phyloP scores from a whole-genome alignment of 2,797 vertebrate genomes.

The Jordanella pulchra region DNA sequence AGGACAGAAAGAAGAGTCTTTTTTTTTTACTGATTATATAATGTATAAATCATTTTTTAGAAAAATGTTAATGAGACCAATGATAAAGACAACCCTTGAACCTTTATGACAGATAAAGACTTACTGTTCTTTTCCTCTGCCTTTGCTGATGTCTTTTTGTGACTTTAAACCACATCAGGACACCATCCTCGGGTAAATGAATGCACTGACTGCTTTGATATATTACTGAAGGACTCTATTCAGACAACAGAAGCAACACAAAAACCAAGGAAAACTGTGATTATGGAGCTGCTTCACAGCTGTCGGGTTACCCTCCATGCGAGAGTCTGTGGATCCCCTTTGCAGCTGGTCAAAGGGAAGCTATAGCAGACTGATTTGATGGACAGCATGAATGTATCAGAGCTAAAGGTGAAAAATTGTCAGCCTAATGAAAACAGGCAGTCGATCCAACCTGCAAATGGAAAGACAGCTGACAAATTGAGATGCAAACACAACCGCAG shows the following conservation, averaged over 20 bases:
- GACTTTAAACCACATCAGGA: not conserved
- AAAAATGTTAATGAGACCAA: no score
- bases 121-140: not conserved
- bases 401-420: not conserved
- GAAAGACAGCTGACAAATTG: not conserved
- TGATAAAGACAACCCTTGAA: no score
- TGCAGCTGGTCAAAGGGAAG: not conserved
- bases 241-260: not conserved
- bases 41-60: no score
- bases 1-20: no score
- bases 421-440: no score
- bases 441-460: not conserved
- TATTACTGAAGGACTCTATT: not conserved
- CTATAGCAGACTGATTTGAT: not conserved
- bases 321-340: not conserved
- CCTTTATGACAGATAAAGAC: no score
- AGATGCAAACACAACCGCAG: not conserved
- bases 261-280: not conserved
- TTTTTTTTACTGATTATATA: no score
- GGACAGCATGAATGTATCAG: not conserved
- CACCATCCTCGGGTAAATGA: not conserved
- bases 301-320: not conserved
- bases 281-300: not conserved
- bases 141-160: not conserved
- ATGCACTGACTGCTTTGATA: not conserved